phyloP scores from a whole-genome alignment of 2,888 invertebrate genomes.

The Nomada ferruginata region DNA sequence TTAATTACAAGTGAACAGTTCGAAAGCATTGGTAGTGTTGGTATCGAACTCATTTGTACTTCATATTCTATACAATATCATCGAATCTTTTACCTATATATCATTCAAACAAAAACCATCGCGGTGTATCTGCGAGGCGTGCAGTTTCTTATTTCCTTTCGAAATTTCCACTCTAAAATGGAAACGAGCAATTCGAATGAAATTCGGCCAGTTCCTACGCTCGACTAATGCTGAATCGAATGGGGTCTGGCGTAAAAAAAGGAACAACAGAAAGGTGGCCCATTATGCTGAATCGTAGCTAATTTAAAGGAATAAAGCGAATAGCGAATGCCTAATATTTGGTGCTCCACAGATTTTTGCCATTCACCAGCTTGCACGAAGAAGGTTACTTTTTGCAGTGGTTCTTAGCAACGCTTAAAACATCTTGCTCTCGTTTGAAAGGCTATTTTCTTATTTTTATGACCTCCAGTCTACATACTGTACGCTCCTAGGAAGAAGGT shows the following conservation, averaged over 20 bases:
- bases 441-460: background rate
- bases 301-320: too few species aligned
- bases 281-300: too few species aligned
- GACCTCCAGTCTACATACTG: background rate
- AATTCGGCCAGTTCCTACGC: slow-evolving; percentile 5
- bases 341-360: background rate
- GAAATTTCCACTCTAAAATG: slow-evolving; percentile 15
- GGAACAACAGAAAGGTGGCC: too few species aligned
- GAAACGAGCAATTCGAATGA: slow-evolving; percentile 12
- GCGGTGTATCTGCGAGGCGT: background rate
- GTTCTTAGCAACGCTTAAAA: background rate
- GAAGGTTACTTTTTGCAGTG: slow-evolving; percentile 22
- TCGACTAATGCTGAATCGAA: background rate
- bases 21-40: background rate
- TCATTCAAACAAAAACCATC: background rate
- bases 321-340: background rate
- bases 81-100: background rate
- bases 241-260: background rate
- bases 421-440: background rate
- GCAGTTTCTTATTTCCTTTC: background rate
- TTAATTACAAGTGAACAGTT: background rate
- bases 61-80: background rate
- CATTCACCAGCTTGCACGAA: background rate
- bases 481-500: background rate
- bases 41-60: too few species aligned